Conservation (phyloP, 2,888 invertebrate species). For the Oxystoma pomonae region DNA sequence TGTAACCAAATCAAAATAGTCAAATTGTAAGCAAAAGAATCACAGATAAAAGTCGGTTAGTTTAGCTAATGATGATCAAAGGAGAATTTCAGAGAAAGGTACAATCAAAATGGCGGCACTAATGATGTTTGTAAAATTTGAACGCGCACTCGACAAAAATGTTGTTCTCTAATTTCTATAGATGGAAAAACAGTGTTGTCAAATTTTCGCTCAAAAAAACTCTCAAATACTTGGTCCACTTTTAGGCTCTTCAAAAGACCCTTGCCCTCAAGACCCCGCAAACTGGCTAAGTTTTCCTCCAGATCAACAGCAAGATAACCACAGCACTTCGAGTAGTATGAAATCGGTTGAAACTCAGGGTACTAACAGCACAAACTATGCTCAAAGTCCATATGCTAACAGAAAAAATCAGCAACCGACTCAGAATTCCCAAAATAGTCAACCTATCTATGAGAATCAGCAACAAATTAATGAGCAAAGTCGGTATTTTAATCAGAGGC, state of each 20-base stretch:
- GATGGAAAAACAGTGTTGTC: too few species aligned
- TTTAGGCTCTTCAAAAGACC: not conserved
- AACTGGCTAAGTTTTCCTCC: conserved; percentile 51
- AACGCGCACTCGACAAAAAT: too few species aligned
- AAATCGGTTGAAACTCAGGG: conserved; percentile 56
- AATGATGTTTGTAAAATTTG: too few species aligned
- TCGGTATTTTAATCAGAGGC: conserved; percentile 40
- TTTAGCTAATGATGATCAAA: too few species aligned
- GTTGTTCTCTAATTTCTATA: too few species aligned
- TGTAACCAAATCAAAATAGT: too few species aligned
- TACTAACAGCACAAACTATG: conserved; percentile 46
- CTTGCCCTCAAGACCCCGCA: conserved; percentile 48
- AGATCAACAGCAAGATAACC: conserved; percentile 50
- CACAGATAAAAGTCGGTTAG: too few species aligned
- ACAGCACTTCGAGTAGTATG: conserved; percentile 58
- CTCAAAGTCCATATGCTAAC: conserved; percentile 43
- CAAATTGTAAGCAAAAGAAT: too few species aligned
- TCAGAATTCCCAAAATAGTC: conserved; percentile 15
- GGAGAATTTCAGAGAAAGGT: too few species aligned
- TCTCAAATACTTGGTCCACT: too few species aligned
- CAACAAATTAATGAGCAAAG: conserved; percentile 38
- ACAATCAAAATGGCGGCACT: too few species aligned
- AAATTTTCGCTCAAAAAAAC: too few species aligned
- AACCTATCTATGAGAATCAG: conserved; percentile 41
- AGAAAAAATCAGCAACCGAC: conserved; percentile 34